Evolutionary conservation across 2,888 invertebrate genomes (phyloP), one percentile per base, ranked within the genome.

Genomic region (Agrochola litura): DNA sequence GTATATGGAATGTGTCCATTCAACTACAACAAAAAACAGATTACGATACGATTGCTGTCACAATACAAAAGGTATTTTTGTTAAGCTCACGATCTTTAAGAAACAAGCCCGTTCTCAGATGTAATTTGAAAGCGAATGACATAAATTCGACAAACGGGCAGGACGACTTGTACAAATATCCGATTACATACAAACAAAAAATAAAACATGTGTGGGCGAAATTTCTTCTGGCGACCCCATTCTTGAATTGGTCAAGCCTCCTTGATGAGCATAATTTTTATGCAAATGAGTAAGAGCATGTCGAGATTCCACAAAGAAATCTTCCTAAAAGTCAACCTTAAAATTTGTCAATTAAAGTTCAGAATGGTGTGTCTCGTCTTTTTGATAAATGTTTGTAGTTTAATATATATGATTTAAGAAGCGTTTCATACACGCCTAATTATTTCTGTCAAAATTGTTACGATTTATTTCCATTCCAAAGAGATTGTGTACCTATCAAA

Each of bases 251-350:
- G 90, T 91, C 90, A 89, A 88, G 88, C 89, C 85, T 89, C 89
- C 89, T 87, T 89, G 89, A 88, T 88, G 88, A 85, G 90, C 88
- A 89, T 91, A 91, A 89, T 90, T 92, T 92, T 92, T 91, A 93
- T 93, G 92, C 91, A 92, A 92, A 93, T 93, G 86, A 69, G 75
- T 71, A 60, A 73, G 63, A 65, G 64, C 71, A 73, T 74, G 25
- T 60, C 16, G 37, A 61, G 65, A 76, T 73, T 86, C 76, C 81
- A 78, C 73, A 82, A 73, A 66, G 52, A 76, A 75, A 65, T 30
- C 19, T 37, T 65, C 19, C 41, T 58, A 52, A 81, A 71, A 74
- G 14, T 69, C 12, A 25, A 83, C 81, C 73, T 73, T 88, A 81
- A 14, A 12, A 0, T 2, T 6, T 6, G 0, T 4, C 0, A 0